Base-by-base conservation (phyloP, 2,888 invertebrate species). In the Oligia latruncula region DNA sequence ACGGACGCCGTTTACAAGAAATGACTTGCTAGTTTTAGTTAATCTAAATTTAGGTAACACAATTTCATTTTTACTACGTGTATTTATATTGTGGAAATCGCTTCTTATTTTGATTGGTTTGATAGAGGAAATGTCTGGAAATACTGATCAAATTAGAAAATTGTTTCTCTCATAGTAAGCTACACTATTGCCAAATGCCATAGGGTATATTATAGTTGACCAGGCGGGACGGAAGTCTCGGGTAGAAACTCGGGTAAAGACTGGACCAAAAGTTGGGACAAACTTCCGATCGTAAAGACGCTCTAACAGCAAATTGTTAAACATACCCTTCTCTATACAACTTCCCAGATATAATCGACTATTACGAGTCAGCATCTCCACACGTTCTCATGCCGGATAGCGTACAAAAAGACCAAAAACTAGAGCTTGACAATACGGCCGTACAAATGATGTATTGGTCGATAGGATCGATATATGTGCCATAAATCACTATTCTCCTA, bases 381-480 rank as follows among this genome's bases (percentile, higher is more conserved):
- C 75, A 55, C 67, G 77, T 79, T 84, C 88, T 81, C 84, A 85
- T 84, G 80, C 77, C 73, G 81, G 91, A 89, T 89, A 86, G 74
- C 82, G 82, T 77, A 82, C 62, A 88, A 85, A 85, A 90, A 82
- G 88, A 90, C 92, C 90, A 93, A 92, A 91, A 92, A 86, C 90
- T 89, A 66, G 74, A 65, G 78, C 87, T 89, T 90, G 90, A 90
- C 90, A 90, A 89, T 90, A 90, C 88, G 86, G 85, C 85, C 90
- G 83, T 88, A 91, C 91, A 90, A 92, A 93, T 94, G 94, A 94
- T 92, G 92, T 93, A 94, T 94, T 89, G 89, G 86, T 68, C 82
- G 93, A 92, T 91, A 90, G 90, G 86, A 92, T 93, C 93, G 92
- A 90, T 90, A 89, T 86, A 85, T 87, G 80, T 85, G 89, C 90